phyloP scores from a whole-genome alignment of 2,113 vertebrate genomes.

The Bettongia penicillata region DNA sequence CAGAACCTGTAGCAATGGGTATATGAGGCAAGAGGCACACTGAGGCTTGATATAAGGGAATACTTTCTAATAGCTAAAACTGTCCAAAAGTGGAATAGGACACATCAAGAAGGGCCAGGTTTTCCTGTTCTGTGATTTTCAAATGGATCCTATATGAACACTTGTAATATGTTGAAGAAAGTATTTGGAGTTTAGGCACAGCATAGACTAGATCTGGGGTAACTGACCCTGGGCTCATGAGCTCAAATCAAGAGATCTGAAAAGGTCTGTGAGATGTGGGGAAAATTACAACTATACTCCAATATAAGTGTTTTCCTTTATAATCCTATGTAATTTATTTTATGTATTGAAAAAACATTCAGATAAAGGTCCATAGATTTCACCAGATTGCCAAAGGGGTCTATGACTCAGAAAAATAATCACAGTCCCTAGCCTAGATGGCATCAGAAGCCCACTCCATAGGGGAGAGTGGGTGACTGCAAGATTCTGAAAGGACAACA shows the following conservation, averaged over 20 bases:
- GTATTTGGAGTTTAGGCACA: not conserved
- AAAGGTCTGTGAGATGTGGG: not conserved
- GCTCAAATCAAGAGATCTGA: not conserved
- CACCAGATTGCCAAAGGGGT: not conserved
- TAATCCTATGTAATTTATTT: not conserved
- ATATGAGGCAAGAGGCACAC: not conserved
- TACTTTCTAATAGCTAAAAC: not conserved
- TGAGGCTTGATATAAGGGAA: not conserved
- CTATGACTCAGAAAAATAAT: not conserved
- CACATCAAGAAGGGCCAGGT: not conserved
- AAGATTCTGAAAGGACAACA: conserved; percentile 13
- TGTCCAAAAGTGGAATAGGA: not conserved
- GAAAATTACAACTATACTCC: not conserved
- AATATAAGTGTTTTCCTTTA: not conserved
- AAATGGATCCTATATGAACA: not conserved
- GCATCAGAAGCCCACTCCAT: not conserved
- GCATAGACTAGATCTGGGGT: not conserved
- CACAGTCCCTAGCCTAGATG: not conserved
- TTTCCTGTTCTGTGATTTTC: not conserved
- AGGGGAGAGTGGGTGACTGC: not conserved
- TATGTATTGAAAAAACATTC: not conserved
- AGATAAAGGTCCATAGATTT: not conserved
- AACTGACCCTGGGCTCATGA: not conserved
- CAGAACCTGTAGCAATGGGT: not conserved
- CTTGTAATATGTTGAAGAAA: not conserved